Conservation (phyloP, 2,797 vertebrate genomes). For the Botia kubotai region DNA sequence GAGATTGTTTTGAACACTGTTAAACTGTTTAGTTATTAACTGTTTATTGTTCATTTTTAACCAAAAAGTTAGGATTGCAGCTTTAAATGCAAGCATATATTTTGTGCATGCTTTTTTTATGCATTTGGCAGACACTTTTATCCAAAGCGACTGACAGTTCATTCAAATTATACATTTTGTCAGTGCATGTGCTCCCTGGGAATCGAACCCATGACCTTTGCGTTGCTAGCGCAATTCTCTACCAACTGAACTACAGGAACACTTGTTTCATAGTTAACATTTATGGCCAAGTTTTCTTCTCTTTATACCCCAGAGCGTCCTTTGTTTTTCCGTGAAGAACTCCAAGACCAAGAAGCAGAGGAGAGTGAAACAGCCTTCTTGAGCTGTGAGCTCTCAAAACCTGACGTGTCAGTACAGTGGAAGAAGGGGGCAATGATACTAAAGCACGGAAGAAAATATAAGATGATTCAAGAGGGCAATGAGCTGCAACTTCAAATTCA, state of each 20-base stretch:
- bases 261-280: not conserved
- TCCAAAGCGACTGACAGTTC: too few relatives aligned
- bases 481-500: conserved; percentile 82
- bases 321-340: conserved; percentile 56
- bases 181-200: too few relatives aligned
- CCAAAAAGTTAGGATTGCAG: too few relatives aligned
- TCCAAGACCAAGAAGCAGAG: conserved; percentile 79
- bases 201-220: too few relatives aligned
- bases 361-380: conserved; percentile 79
- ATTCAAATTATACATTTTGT: too few relatives aligned
- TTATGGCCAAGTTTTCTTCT: not conserved
- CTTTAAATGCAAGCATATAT: not conserved
- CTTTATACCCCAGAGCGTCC: conserved; percentile 60
- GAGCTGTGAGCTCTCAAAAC: conserved; percentile 84
- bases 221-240: too few relatives aligned
- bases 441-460: conserved; percentile 77
- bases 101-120: too few relatives aligned
- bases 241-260: too few relatives aligned
- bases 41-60: too few relatives aligned
- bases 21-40: too few relatives aligned
- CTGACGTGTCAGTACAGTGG: conserved; percentile 77
- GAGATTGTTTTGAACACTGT: too few relatives aligned
- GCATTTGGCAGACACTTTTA: too few relatives aligned
- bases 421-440: conserved; percentile 81
- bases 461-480: conserved; percentile 79